Evolutionary conservation across 2,888 invertebrate genomes (phyloP).

Genomic region (Temnothorax ravouxi): DNA sequence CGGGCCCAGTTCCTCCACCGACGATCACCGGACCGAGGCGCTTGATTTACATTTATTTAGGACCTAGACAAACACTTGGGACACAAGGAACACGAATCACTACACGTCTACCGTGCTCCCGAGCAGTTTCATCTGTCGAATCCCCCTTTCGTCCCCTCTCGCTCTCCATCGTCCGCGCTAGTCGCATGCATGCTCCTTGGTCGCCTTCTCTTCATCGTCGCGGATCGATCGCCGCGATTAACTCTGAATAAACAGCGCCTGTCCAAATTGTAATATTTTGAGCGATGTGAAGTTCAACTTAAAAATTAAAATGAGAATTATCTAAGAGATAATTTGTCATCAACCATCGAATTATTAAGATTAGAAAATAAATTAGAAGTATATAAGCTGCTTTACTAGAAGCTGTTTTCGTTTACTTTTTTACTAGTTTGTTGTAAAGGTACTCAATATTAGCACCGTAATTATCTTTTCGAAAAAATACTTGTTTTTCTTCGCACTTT

Average conservation of each 20-base stretch:
- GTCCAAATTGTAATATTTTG: conserved; percentile 14
- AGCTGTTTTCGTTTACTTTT: neutral
- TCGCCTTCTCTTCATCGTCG: conserved; percentile 17
- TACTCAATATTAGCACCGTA: neutral
- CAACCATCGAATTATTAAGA: neutral
- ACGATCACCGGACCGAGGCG: conserved; percentile 71
- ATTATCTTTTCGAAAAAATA: neutral
- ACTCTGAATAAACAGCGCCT: conserved; percentile 31
- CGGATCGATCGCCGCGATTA: conserved; percentile 60
- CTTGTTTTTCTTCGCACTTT: neutral
- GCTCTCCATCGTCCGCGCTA: conserved; percentile 19
- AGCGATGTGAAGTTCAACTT: neutral
- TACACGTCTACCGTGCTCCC: conserved; percentile 76
- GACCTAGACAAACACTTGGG: conserved; percentile 77
- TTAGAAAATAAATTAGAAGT: neutral
- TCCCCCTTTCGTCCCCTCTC: conserved; percentile 50
- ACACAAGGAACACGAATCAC: conserved; percentile 78
- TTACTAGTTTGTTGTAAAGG: neutral
- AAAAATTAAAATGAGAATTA: neutral
- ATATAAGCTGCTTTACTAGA: neutral
- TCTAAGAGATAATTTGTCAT: neutral
- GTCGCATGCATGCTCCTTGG: neutral
- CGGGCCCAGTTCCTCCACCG: conserved; percentile 64
- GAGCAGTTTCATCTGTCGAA: conserved; percentile 72
- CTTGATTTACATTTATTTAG: conserved; percentile 82